Base-by-base conservation (phyloP, 2,797 vertebrate species). In the Oreortyx pictus region DNA sequence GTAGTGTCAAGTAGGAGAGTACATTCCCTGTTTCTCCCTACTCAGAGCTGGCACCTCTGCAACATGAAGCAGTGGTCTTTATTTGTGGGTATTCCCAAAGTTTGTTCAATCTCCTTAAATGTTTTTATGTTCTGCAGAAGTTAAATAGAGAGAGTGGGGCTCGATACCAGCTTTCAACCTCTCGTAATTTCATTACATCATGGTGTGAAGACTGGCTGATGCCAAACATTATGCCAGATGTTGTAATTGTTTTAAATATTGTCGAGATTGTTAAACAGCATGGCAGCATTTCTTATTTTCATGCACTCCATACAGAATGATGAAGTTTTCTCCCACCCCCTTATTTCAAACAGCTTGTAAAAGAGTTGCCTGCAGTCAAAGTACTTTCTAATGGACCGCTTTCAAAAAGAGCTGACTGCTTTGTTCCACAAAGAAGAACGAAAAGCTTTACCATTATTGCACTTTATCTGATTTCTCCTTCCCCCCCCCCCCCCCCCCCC, bases 41-140 rank as follows among this genome's bases (percentile, higher is more conserved):
- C 82, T 46, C 13, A 6, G 15, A 2, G 2, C 47, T 7, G 11
- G 22, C 56, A 31, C 47, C 25, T 10, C 33, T 29, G 5, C 9
- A 24, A 24, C 14, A 11, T 31, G 9, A 29, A 71, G 24, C 41
- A 57, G 25, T 7, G 7, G 43, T 72, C n/a, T 24, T 83, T 74
- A 29, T 72, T 88, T 82, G 52, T 56, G 4, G 43, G 1, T 50
- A 47, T 73, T 80, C 39, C 35, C 70, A 20, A 82, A 83, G 61
- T 90, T 94, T 92, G 57, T 91, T 91, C 83, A 14, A 49, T 4
- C 66, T 90, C 83, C 49, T 80, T 79, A 73, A 93, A 89, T 88
- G 61, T 79, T 94, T 93, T 90, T 95, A 20, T 88, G 78, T 96
- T 87, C 84, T 89, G 86, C 61, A 68, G 75, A 91, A 89, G 44